Conservation (phyloP, 53 echinoderm and acorn worm species). For the Antedon mediterranea region DNA sequence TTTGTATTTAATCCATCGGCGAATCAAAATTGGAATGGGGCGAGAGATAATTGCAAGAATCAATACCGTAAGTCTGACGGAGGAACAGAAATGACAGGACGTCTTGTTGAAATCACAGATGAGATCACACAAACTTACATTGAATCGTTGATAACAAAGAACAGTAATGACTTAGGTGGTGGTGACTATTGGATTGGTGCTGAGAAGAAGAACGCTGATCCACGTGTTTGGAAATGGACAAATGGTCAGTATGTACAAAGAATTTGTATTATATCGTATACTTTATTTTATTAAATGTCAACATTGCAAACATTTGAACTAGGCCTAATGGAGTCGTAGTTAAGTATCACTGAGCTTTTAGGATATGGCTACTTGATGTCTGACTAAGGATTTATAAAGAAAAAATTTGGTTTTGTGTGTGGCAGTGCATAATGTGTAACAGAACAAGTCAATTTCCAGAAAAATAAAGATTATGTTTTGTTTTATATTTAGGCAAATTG, state of each 20-base stretch:
- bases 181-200: background rate
- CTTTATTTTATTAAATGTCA: no score
- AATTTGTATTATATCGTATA: no score
- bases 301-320: no score
- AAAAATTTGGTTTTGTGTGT: no score
- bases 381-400: no score
- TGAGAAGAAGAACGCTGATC: background rate
- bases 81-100: background rate
- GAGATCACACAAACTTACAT: background rate
- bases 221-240: background rate
- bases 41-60: background rate
- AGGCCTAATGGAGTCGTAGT: no score
- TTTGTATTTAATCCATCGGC: background rate
- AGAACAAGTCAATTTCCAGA: no score
- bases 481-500: no score
- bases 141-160: background rate
- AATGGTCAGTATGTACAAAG: background rate
- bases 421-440: no score
- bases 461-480: no score
- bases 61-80: background rate
- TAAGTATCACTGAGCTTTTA: no score
- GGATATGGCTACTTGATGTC: no score
- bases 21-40: background rate
- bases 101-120: background rate
- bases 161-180: background rate